Evolutionary conservation across 2,888 invertebrate species (phyloP), one percentile per base, ranked within the genome.

Genomic region (Andrena fulva): DNA sequence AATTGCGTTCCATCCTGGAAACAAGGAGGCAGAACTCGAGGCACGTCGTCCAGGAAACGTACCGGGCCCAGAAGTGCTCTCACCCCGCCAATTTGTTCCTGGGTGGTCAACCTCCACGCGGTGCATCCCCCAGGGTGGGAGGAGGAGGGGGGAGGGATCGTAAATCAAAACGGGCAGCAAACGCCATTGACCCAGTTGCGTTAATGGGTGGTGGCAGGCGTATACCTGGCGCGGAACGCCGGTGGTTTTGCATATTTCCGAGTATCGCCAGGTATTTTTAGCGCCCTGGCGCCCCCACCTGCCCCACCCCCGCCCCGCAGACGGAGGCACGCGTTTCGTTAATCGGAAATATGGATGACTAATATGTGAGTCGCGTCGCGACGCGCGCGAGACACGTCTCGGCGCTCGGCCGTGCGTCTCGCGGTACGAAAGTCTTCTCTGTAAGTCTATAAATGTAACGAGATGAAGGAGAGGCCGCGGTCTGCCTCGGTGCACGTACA

Each of bases 101-200:
- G 78, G 83, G 78, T 84, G 84, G 84, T 52, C 78, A 73, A 24
- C 42, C 20, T 27, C 27, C 62, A 24, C n/a, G 33, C 59, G 68
- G 63, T 3, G 63, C 20, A 50, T 66, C 35, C 62, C 56, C 42
- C 35, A 35, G 54, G 8, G 50, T 62, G 64, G 35, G 67, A 16
- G 72, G 60, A 52, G 24, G 42, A n/a, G 42, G 35, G 50, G 48
- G 16, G 59, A 1, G 33, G 35, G 68, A 35, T 72, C 82, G 72
- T 85, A 85, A 85, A 82, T 82, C 80, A 85, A 73, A 85, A 77
- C 68, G 59, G 60, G 24, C 70, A 50, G 67, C 42, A 62, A 59
- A 60, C 81, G 80, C 56, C 76, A 74, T 81, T 90, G 90, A 91
- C 90, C 91, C 86, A 90, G 88, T 90, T 91, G 85, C 80, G 80